Evolutionary conservation across 1,140 invertebrate species (phyloP).

Genomic region (Wiebesia pumilae): DNA sequence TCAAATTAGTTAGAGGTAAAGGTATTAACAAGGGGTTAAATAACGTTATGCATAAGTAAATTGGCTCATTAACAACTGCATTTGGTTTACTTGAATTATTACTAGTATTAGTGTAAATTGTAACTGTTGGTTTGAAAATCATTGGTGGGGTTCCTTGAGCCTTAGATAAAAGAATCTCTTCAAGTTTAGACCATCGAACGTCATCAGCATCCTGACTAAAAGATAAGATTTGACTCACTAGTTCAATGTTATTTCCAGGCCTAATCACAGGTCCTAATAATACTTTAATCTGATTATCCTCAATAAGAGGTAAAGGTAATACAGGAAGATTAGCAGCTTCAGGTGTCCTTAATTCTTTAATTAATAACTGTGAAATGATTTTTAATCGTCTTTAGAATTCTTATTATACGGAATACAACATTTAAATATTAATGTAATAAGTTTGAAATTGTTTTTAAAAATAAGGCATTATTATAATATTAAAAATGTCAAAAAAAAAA

Average conservation of each 20-base stretch:
- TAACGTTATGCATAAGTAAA: conserved; percentile 85
- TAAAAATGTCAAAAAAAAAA: not conserved
- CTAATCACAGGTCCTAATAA: conserved; percentile 76
- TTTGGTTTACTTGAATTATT: conserved; percentile 81
- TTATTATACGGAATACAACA: not conserved
- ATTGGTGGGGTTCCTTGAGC: conserved; percentile 82
- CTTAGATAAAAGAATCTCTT: conserved; percentile 85
- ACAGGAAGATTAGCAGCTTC: conserved; percentile 75
- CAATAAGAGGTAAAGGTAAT: conserved; percentile 82
- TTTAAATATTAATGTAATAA: conserved; percentile 33
- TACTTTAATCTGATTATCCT: conserved; percentile 81
- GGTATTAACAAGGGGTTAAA: conserved; percentile 88
- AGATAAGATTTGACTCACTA: conserved; percentile 64
- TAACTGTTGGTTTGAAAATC: conserved; percentile 85
- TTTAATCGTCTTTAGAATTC: not conserved
- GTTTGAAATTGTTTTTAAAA: not conserved
- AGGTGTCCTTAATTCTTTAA: conserved; percentile 74
- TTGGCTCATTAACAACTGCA: conserved; percentile 86
- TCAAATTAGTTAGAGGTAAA: conserved; percentile 82
- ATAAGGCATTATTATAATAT: not conserved
- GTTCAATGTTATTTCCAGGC: conserved; percentile 59
- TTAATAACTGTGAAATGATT: conserved; percentile 62
- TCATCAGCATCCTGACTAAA: conserved; percentile 68
- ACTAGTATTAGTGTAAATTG: conserved; percentile 80
- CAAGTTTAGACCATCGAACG: conserved; percentile 82